Conservation (phyloP, 2,797 vertebrate genomes). For the Peromyscus eremicus region DNA sequence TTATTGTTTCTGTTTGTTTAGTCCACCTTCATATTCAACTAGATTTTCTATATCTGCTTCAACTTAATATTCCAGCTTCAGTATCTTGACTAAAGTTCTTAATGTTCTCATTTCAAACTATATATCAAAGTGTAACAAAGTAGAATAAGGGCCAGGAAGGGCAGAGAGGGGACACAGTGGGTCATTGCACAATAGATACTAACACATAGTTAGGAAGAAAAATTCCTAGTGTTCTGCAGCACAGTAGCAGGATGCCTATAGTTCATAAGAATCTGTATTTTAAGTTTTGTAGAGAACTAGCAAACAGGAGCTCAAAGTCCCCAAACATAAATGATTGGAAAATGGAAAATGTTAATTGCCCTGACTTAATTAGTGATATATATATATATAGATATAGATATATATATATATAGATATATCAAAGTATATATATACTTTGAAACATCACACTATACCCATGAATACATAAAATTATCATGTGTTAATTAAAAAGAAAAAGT, state of each 20-base stretch:
- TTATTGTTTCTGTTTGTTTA: neutral
- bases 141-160: neutral
- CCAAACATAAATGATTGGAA: neutral
- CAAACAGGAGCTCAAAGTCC: neutral
- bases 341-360: neutral
- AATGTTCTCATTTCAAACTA: neutral
- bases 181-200: too few species aligned
- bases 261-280: neutral
- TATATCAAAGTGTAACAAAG: neutral
- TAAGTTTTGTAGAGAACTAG: neutral
- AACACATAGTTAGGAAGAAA: too few species aligned
- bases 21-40: neutral
- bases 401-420: too few species aligned
- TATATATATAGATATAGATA: too few species aligned
- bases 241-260: neutral
- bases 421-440: neutral
- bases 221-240: neutral
- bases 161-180: accelerated
- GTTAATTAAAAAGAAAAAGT: conserved; percentile 8
- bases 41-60: neutral
- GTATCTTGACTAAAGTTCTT: neutral
- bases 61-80: neutral
- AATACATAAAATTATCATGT: neutral
- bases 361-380: neutral
- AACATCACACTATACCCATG: neutral